Conservation (phyloP, 1,140 invertebrate species). For the Bombus soroeensis region DNA sequence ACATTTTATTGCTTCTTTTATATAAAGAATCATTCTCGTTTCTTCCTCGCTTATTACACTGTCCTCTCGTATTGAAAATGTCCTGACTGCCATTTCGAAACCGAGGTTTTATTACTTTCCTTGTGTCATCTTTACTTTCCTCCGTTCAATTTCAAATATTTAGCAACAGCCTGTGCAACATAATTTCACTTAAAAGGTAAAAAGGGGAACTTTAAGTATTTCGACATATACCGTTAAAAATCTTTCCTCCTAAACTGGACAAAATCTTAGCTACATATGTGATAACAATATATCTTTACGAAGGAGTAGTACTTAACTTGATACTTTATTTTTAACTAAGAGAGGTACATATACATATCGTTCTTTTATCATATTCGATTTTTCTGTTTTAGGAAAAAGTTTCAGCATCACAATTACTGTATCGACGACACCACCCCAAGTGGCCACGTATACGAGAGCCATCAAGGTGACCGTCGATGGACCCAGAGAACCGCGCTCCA, state of each 20-base stretch:
- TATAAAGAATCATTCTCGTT: too few relatives aligned
- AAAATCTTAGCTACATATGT: neutral
- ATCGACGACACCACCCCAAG: slow-evolving; percentile 94
- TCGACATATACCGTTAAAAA: too few relatives aligned
- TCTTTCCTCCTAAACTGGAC: neutral
- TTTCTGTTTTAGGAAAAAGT: slow-evolving; percentile 93
- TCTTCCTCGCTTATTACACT: too few relatives aligned
- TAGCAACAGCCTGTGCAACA: too few relatives aligned
- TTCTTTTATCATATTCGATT: slow-evolving; percentile 10
- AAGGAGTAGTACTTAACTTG: neutral
- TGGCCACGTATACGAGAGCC: slow-evolving; percentile 97
- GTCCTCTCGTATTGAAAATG: too few relatives aligned
- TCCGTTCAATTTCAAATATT: too few relatives aligned
- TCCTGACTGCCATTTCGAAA: neutral
- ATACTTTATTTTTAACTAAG: too few relatives aligned
- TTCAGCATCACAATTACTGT: slow-evolving; percentile 98
- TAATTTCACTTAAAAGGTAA: too few relatives aligned
- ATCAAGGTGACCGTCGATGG: slow-evolving; percentile 99
- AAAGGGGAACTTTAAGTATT: too few relatives aligned
- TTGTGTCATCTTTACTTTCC: too few relatives aligned
- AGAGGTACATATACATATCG: too few relatives aligned
- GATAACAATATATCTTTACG: neutral
- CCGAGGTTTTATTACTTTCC: neutral
- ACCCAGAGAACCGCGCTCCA: slow-evolving; percentile 97
- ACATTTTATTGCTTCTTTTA: neutral